Evolutionary conservation across 2,888 invertebrate genomes (phyloP).

Genomic region (Polydrusus cervinus): DNA sequence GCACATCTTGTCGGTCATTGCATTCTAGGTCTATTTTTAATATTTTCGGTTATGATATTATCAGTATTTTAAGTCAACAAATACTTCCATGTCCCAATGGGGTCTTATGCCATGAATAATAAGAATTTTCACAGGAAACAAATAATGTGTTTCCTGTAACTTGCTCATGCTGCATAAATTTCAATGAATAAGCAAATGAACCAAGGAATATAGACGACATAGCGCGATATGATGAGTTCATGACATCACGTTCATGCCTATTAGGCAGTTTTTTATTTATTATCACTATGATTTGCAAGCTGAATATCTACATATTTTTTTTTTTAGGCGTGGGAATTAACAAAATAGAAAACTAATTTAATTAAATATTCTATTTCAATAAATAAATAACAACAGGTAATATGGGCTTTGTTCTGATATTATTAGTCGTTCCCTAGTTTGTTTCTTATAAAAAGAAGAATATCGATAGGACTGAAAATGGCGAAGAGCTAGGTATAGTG

Average conservation of each 20-base stretch:
- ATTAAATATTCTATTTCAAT: too few species aligned
- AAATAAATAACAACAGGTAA: neutral
- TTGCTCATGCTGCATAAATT: conserved; percentile 41
- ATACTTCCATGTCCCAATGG: conserved; percentile 33
- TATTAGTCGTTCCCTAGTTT: too few species aligned
- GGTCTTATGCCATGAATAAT: conserved; percentile 34
- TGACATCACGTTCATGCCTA: too few species aligned
- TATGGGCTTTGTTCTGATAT: too few species aligned
- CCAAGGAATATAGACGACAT: conserved; percentile 11
- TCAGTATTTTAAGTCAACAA: conserved; percentile 19
- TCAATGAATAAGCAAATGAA: conserved; percentile 35
- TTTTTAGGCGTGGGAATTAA: too few species aligned
- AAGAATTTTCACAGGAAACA: conserved; percentile 44
- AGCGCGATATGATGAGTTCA: neutral
- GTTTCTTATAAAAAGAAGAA: too few species aligned
- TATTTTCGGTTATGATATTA: neutral
- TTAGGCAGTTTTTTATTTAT: too few species aligned
- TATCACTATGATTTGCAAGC: too few species aligned
- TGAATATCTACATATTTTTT: too few species aligned
- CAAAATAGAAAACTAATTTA: too few species aligned
- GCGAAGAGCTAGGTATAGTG: too few species aligned
- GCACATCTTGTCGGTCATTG: neutral
- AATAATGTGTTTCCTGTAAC: conserved; percentile 46
- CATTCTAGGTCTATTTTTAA: neutral
- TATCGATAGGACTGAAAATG: too few species aligned